Evolutionary conservation across 2,797 vertebrate genomes (phyloP).

Genomic region (Chrosomus eos): DNA sequence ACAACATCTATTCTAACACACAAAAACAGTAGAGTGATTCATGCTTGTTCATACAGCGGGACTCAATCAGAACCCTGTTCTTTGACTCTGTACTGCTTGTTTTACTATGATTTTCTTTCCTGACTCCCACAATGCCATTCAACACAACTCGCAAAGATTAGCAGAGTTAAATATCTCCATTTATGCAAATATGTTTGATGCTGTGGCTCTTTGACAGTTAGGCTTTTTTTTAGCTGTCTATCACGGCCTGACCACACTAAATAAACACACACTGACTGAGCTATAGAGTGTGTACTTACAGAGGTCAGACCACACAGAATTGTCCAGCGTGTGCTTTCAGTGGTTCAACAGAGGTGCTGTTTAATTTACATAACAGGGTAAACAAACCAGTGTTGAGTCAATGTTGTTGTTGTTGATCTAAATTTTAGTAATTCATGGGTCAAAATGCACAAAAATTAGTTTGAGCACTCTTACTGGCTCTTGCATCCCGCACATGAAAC

Average conservation of each 20-base stretch:
- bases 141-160: neutral
- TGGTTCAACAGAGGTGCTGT: neutral
- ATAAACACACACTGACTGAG: conserved; percentile 22
- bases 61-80: conserved; percentile 47
- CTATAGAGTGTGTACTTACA: conserved; percentile 16
- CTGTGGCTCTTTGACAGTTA: neutral
- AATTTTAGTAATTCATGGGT: neutral
- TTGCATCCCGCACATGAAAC: conserved; percentile 21
- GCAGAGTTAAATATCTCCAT: neutral
- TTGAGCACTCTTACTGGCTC: neutral
- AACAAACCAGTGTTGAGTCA: neutral
- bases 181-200: conserved; percentile 20
- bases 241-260: neutral
- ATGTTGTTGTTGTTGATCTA: neutral
- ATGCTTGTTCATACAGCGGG: conserved; percentile 4
- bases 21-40: conserved; percentile 32
- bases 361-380: conserved; percentile 12
- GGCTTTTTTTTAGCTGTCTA: neutral
- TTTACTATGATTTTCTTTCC: neutral
- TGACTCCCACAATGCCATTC: neutral
- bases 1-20: conserved; percentile 40
- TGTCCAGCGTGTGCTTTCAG: neutral
- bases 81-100: conserved; percentile 17
- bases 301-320: conserved; percentile 27
- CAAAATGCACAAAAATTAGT: neutral